phyloP scores from a whole-genome alignment of 2,113 vertebrate species.

The Donacobius atricapilla region DNA sequence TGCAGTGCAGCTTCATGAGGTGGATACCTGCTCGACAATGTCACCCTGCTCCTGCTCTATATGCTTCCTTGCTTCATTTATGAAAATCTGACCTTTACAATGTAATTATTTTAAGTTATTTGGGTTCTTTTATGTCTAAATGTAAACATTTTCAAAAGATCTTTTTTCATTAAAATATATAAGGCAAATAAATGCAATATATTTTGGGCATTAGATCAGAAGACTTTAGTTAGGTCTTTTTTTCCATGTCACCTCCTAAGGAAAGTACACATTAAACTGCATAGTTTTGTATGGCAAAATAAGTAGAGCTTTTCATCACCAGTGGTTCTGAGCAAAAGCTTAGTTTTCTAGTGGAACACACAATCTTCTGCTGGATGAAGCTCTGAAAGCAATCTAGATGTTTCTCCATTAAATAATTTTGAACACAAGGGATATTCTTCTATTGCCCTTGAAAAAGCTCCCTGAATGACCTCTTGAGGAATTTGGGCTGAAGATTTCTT shows the following conservation, averaged over 20 bases:
- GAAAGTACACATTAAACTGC: background rate
- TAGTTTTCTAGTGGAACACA: background rate
- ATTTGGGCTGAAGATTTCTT: background rate
- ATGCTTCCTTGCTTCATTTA: background rate
- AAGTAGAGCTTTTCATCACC: constrained; percentile 16
- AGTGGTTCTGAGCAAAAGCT: background rate
- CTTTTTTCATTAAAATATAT: constrained; percentile 20
- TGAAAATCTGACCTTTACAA: background rate
- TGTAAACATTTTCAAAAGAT: background rate
- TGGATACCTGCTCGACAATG: background rate
- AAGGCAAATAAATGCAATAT: constrained; percentile 12
- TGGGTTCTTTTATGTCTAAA: constrained; percentile 10
- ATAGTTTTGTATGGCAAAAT: constrained; percentile 2
- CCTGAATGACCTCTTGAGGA: background rate
- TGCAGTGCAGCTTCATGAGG: background rate
- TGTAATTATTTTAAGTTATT: constrained; percentile 23
- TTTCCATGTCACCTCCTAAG: constrained; percentile 7
- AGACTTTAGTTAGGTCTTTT: background rate
- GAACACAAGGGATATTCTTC: background rate
- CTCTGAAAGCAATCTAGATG: constrained; percentile 34
- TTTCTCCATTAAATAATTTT: constrained; percentile 13
- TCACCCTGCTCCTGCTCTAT: background rate
- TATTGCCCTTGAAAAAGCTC: background rate
- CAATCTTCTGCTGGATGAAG: background rate
- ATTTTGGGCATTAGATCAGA: constrained; percentile 54